These are phyloP conservation scores for Synchiropus splendidus DNA, from an alignment of 2,113 vertebrate species.

Conservation along the genomic window DNA sequence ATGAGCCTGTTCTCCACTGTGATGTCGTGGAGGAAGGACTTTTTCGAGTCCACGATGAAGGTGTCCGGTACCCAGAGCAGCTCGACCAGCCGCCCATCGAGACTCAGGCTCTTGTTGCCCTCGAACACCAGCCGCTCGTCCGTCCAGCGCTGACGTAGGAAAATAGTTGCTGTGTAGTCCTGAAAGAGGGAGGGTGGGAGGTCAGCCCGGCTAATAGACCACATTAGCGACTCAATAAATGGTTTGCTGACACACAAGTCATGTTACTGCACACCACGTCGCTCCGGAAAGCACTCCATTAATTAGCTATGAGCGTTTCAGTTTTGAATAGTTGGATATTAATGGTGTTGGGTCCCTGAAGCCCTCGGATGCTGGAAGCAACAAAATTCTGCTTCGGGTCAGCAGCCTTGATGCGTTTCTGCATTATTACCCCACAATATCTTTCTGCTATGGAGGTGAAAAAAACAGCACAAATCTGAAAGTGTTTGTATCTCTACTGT, in stretches of 20 bases:
- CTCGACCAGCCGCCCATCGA: constrained; percentile 82
- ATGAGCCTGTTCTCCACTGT: constrained; percentile 87
- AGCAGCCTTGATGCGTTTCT: constrained; percentile 10
- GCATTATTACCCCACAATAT: no score
- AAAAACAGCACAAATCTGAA: no score
- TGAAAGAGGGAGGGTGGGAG: constrained; percentile 21
- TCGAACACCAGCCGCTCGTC: constrained; percentile 82
- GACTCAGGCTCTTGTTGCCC: constrained; percentile 83
- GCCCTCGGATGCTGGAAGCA: constrained; percentile 15
- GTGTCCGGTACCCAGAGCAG: constrained; percentile 87
- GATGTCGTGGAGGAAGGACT: constrained; percentile 85
- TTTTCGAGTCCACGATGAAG: constrained; percentile 88
- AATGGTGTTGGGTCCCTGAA: constrained; percentile 14
- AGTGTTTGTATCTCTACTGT: no score
- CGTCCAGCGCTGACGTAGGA: constrained; percentile 83
- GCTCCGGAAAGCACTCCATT: constrained; percentile 6
- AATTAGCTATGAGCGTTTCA: constrained; percentile 1
- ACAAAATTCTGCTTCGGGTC: constrained; percentile 18
- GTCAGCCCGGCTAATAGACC: constrained; percentile 6
- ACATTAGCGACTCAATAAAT: constrained; percentile 7
- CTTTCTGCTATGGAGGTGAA: no score
- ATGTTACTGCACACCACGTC: constrained; percentile 11
- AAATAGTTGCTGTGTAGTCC: constrained; percentile 89
- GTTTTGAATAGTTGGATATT: constrained; percentile 14
- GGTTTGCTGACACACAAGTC: constrained; percentile 15